Base-by-base conservation (phyloP, 2,797 vertebrate genomes). In the Nyctalus aviator region DNA sequence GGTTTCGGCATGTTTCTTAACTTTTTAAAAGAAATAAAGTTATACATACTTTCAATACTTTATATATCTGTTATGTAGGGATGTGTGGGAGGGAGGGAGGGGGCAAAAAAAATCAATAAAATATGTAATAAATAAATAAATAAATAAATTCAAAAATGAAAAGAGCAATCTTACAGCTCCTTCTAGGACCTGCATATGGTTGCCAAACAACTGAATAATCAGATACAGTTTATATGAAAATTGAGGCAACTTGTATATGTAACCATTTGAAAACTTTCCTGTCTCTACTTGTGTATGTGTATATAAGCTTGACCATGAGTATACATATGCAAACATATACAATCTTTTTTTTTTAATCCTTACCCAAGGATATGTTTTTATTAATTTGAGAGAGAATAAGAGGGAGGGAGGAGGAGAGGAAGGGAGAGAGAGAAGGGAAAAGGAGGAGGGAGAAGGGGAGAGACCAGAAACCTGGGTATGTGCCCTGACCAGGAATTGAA, bases 161-260 rank as follows among this genome's bases (percentile, higher is more conserved):
- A 81, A 88, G 66, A 87, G 69, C 3, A 66, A 77, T 25, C 48
- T 79, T 17, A 50, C 3, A 88, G 5, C 59, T 50, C n/a, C 4
- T 82, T 78, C 46, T 85, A 79, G n/a, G 35, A 44, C 30, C 37
- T 84, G 53, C 25, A 84, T 90, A 59, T 86, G 35, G 72, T 30
- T 81, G 46, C 77, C 57, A 83, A 79, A 84, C 11, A 79, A 30
- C 10, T 82, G 37, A 91, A 88, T 59, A 75, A 79, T 88, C 44
- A 89, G 20, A 83, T 13, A 87, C 1, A 59, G 32, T 87, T 94
- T 84, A 69, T 30, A 93, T 84, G 2, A 84, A 84, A 84, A 71
- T 4, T 59, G 32, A 79, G 35, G 27, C 35, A 88, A 90, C 14
- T 59, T 17, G 20, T 6, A 5, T 25, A 73, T 10, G 25, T 89